Evolutionary conservation across 1,140 invertebrate species (phyloP), one percentile per base, ranked within the genome.

Genomic region (Druon quercuslanigerum): DNA sequence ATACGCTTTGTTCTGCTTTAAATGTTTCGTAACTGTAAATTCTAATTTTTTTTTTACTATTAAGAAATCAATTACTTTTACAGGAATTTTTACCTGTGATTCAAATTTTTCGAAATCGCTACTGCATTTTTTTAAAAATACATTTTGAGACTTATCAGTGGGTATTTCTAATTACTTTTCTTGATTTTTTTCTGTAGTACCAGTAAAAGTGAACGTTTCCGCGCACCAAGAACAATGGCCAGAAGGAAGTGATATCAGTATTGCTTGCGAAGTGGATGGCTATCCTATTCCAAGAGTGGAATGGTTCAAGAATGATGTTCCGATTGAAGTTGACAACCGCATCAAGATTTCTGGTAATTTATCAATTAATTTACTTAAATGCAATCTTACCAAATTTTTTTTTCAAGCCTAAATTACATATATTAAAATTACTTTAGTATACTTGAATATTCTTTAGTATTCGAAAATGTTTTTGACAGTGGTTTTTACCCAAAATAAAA

Each of bases 191-290:
- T 17, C 8, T 25, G 74, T 56, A 82, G 83, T 81, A 11, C 83
- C 83, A 13, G 93, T 95, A 5, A 90, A 88, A 72, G 92, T 93
- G 12, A 94, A 93, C 77, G 90, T 95, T 54, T 92, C 92, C 2
- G 82, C 92, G 57, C 83, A 91, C 72, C 91, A 93, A 16, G 92
- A 90, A 50, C 92, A 88, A 66, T 95, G 93, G 86, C 90, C 92
- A 3, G 92, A 93, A 66, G 95, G 95, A 60, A 92, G 93, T 56
- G 94, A 95, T 76, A 92, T 98, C 66, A 92, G 88, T 52, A 92
- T 97, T 56, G 92, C 92, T n/a, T 98, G 96, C 88, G 92, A 93
- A 9, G 95, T 96, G 13, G 93, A 95, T 71, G 96, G 96, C 4
- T 95, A 95, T 89, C 96, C 96, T 1, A 88, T 91, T 51, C 96